These are phyloP conservation scores for Pantelozetes paolii DNA, from an alignment of 2,888 invertebrate species.

Conservation along the genomic window DNA sequence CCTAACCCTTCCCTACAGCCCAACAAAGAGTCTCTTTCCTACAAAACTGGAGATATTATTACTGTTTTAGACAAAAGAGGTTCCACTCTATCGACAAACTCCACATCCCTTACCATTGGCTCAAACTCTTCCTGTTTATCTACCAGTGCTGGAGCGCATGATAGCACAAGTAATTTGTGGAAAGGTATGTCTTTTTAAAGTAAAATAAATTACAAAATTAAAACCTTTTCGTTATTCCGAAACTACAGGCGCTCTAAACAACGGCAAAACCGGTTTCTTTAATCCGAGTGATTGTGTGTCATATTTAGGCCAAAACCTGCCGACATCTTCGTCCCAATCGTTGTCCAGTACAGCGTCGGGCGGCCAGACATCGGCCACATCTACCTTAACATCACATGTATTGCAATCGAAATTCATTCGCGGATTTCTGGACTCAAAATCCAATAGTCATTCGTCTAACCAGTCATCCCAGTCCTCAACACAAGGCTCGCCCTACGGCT, in stretches of 20 bases:
- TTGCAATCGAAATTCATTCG: constrained; percentile 41
- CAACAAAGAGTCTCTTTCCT: constrained; percentile 67
- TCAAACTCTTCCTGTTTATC: background rate
- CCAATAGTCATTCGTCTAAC: constrained; percentile 6
- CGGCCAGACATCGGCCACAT: background rate
- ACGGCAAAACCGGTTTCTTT: constrained; percentile 88
- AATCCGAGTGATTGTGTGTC: constrained; percentile 84
- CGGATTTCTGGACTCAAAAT: constrained; percentile 40
- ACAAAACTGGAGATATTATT: constrained; percentile 81
- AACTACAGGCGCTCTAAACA: constrained; percentile 61
- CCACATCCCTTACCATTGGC: background rate
- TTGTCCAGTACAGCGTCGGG: background rate
- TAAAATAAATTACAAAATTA: background rate
- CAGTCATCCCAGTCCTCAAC: background rate
- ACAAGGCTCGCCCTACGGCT: constrained; percentile 34
- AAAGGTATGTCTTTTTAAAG: constrained; percentile 61
- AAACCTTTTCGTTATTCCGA: background rate
- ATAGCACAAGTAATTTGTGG: constrained; percentile 62
- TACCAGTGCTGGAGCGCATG: constrained; percentile 49
- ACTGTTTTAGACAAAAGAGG: constrained; percentile 81
- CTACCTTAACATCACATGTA: constrained; percentile 38
- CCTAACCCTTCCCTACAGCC: background rate
- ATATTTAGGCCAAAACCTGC: constrained; percentile 72
- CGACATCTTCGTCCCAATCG: constrained; percentile 51
- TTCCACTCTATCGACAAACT: constrained; percentile 7